These are phyloP conservation scores for Myotis myotis DNA, from an alignment of 2,797 vertebrate genomes.

Conservation along the genomic window DNA sequence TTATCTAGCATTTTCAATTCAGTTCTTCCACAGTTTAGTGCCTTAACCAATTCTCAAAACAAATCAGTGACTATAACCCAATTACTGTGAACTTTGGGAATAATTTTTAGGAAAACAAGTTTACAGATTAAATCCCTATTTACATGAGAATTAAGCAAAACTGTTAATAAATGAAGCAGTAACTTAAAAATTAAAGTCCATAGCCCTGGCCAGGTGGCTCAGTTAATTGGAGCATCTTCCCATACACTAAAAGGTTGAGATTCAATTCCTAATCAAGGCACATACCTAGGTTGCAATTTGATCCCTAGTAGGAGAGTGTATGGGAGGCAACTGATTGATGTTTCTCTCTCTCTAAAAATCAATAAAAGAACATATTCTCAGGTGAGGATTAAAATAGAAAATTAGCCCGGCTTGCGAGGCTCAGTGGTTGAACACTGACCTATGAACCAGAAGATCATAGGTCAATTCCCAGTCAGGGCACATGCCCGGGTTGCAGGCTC, in stretches of 20 bases:
- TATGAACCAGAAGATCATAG: too few species aligned
- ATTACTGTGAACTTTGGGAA: background rate
- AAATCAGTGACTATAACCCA: background rate
- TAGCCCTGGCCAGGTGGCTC: background rate
- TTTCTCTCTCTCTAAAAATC: background rate
- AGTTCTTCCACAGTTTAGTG: background rate
- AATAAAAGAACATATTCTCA: background rate
- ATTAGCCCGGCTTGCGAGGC: background rate
- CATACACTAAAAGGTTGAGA: background rate
- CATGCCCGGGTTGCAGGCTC: too few species aligned
- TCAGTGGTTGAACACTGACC: too few species aligned
- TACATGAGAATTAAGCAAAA: conserved; percentile 35
- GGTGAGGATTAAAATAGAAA: background rate
- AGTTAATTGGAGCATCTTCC: background rate
- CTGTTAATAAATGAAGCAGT: conserved; percentile 17
- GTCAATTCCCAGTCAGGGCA: too few species aligned
- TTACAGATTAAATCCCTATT: background rate
- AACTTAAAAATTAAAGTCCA: conserved; percentile 45
- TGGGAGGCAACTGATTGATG: background rate
- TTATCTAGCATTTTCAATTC: background rate
- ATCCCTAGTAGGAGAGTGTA: background rate
- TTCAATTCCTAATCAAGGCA: background rate
- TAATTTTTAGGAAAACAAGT: conserved; percentile 4
- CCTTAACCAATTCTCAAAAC: background rate
- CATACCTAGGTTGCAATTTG: background rate